Base-by-base conservation (phyloP, 2,888 invertebrate genomes). In the Lasioglossum malachurum region DNA sequence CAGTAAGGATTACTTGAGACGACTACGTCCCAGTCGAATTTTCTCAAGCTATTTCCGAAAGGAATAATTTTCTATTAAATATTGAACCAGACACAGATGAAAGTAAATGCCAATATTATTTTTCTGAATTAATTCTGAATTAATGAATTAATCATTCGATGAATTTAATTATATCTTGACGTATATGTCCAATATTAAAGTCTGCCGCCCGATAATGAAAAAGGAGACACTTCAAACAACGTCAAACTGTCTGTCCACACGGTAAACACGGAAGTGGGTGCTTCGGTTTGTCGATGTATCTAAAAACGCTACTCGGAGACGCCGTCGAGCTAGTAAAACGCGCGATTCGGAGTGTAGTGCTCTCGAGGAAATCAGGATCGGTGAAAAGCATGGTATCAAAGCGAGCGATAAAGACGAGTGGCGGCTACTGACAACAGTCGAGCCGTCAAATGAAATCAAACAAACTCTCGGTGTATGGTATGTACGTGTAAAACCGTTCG, bases 401-500 rank as follows among this genome's bases (percentile, higher is more conserved):
- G 35, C 53, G 38, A 78, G 5, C 53, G 10, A 19, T 71, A 38
- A 27, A 31, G 49, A 41, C 49, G 46, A 46, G 38, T 69, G 53
- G 53, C 53, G 38, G 69, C 69, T 23, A 69, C 31, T 44, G 23
- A 41, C 41, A 60, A 31, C 38, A 78, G 57, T 71, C 44, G 60
- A 85, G 31, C 71, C 46, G 80, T 31, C 64, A 73, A 86, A 86
- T 64, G 46, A 86, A 78, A 81, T 86, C 78, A 82, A 86, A 84
- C 78, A 57, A 57, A 74, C 46, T 23, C 74, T n/a, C 57, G 16
- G 14, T 23, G 75, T 46, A 38, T 44, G 19, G 80, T 71, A 7
- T 0, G 27, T 27, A 14, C 2, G 14, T 31, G 64, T 16, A 53
- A 19, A 16, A 77, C 49, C 7, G 60, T 1, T 71, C 53, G 64